These are phyloP conservation scores for Oreochromis spilurus DNA, from an alignment of 2,113 vertebrate genomes.

Conservation along the genomic window DNA sequence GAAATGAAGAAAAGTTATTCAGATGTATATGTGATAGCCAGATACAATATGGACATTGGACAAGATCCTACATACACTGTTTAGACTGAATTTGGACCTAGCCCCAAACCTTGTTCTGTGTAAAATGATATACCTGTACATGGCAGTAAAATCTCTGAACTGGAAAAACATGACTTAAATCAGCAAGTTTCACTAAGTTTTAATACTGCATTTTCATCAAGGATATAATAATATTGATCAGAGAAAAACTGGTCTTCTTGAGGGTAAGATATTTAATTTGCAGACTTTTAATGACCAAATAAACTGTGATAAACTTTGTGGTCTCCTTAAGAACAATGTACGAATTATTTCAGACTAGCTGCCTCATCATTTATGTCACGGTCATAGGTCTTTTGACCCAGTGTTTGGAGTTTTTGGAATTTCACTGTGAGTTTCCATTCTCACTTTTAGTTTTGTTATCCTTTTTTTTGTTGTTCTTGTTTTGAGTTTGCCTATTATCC, in stretches of 20 bases:
- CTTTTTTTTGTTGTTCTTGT: neutral
- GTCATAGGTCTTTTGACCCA: neutral
- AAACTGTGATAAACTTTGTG: rapidly evolving
- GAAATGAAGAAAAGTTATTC: neutral
- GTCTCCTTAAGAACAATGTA: neutral
- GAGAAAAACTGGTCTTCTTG: neutral
- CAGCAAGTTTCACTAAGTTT: neutral
- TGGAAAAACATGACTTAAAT: neutral
- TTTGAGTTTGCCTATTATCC: neutral
- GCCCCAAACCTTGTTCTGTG: neutral
- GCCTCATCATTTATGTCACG: neutral
- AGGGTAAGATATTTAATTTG: neutral
- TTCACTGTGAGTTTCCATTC: neutral
- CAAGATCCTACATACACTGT: neutral
- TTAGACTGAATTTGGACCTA: neutral
- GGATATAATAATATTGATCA: neutral
- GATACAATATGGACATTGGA: neutral
- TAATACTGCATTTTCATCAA: neutral
- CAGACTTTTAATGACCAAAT: neutral
- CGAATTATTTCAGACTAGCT: neutral
- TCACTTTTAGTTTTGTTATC: neutral
- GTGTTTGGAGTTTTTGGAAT: neutral
- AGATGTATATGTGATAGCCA: rapidly evolving
- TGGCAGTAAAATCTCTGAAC: neutral
- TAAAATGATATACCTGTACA: neutral